Conservation (phyloP, 2,113 vertebrate species). For the Sigmodon hispidus region DNA sequence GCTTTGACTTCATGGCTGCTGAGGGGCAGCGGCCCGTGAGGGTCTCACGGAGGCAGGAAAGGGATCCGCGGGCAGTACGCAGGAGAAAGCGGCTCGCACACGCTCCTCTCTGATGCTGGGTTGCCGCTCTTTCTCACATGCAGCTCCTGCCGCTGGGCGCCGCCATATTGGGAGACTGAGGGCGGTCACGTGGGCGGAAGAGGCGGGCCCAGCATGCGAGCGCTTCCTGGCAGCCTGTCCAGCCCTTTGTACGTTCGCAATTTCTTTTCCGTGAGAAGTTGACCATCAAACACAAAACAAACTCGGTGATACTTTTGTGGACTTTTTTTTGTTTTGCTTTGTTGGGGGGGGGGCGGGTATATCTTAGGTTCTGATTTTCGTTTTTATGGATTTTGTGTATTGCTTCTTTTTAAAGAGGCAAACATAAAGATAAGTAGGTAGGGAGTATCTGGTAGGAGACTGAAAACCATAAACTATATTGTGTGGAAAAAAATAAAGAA, state of each 20-base stretch:
- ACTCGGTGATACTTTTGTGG: background rate
- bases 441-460: background rate
- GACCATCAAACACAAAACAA: background rate
- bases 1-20: constrained; percentile 89
- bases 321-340: background rate
- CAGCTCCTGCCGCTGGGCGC: background rate
- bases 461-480: background rate
- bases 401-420: background rate
- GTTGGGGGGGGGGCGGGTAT: too few relatives aligned
- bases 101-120: background rate
- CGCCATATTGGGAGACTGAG: constrained; percentile 83
- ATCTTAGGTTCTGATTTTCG: background rate
- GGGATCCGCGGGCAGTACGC: fast-evolving
- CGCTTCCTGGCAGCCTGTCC: fast-evolving
- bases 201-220: background rate
- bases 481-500: background rate
- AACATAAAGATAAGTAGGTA: background rate
- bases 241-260: fast-evolving
- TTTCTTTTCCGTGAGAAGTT: background rate
- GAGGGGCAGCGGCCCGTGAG: background rate
- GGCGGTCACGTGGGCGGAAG: constrained; percentile 75
- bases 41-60: background rate
- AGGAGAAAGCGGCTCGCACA: background rate
- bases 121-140: constrained; percentile 70
- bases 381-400: background rate